Evolutionary conservation across 2,797 vertebrate genomes (phyloP).

Genomic region (Paratrypauchen microcephalus): DNA sequence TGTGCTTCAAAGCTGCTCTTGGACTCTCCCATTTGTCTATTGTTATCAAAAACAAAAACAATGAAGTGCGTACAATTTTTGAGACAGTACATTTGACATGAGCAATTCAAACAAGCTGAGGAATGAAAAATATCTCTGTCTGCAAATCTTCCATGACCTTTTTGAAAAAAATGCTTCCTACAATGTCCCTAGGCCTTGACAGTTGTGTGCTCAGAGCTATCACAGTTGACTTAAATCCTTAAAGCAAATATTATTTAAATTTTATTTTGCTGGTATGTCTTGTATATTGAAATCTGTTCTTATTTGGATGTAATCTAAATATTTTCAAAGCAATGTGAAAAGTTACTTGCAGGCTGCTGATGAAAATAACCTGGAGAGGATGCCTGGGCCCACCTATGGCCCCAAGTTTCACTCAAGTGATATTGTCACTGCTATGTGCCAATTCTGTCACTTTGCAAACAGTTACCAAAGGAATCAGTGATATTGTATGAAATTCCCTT

Average conservation of each 20-base stretch:
- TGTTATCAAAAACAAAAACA: not conserved
- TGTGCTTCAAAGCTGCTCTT: not conserved
- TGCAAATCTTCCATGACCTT: not conserved
- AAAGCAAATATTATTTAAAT: not conserved
- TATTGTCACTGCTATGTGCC: slow-evolving; percentile 47
- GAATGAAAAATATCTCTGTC: not conserved
- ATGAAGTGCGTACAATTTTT: not conserved
- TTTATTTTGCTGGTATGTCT: not conserved
- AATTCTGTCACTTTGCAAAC: slow-evolving; percentile 51
- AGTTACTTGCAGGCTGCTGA: not conserved
- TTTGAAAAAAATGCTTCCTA: not conserved
- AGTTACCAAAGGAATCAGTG: slow-evolving; percentile 5
- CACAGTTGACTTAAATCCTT: not conserved
- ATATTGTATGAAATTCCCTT: slow-evolving; percentile 22
- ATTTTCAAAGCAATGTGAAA: not conserved
- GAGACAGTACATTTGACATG: not conserved
- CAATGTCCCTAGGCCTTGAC: not conserved
- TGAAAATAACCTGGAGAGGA: slow-evolving; percentile 29
- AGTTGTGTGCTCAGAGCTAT: not conserved
- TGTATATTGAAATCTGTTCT: not conserved
- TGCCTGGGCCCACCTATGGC: slow-evolving; percentile 21
- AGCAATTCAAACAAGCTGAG: not conserved
- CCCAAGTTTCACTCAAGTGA: slow-evolving; percentile 44
- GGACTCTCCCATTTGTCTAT: not conserved
- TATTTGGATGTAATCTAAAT: not conserved